Evolutionary conservation across 2,113 vertebrate genomes (phyloP).

Genomic region (Aepyceros melampus): DNA sequence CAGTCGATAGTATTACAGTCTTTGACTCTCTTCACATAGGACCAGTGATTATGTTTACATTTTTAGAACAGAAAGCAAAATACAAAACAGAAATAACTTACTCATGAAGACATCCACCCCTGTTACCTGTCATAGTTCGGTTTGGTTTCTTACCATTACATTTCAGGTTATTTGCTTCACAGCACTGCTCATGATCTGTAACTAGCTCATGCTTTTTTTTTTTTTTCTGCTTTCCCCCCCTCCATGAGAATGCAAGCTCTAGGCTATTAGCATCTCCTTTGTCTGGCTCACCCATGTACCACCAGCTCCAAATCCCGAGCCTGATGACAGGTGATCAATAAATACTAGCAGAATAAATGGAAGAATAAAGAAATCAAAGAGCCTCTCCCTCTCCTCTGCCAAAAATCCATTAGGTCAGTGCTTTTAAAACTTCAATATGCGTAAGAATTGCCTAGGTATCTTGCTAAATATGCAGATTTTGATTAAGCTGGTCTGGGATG

Average conservation of each 20-base stretch:
- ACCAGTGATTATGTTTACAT: neutral
- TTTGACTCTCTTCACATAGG: neutral
- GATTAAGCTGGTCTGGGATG: neutral
- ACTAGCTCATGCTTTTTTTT: neutral
- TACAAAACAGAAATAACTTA: neutral
- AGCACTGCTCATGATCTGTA: neutral
- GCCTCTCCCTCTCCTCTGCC: neutral
- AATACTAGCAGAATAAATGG: neutral
- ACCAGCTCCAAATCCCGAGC: neutral
- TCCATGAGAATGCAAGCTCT: neutral
- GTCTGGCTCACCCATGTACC: neutral
- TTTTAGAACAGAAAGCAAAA: neutral
- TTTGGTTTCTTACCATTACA: neutral
- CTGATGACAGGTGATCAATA: neutral
- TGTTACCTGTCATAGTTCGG: neutral
- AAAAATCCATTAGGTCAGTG: neutral
- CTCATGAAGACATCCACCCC: neutral
- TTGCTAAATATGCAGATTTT: neutral
- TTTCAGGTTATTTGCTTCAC: neutral
- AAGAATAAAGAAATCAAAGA: neutral
- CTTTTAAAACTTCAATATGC: neutral
- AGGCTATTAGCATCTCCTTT: neutral
- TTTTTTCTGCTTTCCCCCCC: neutral
- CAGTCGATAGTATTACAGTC: neutral
- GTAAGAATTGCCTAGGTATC: neutral